Conservation (phyloP, 1,140 invertebrate species). For the Drosophila mayri region DNA sequence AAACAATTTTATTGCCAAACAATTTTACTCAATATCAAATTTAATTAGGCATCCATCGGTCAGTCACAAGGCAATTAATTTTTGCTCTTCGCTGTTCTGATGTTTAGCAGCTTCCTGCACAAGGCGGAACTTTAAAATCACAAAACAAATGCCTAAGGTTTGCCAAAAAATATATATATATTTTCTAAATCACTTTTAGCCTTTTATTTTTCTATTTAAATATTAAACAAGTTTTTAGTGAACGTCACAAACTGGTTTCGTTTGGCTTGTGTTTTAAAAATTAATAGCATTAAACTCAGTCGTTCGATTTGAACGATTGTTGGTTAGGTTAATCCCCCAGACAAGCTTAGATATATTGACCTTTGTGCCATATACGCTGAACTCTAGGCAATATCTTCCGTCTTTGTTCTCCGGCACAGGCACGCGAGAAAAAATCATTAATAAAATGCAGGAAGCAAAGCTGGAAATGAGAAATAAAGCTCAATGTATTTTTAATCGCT, state of each 20-base stretch:
- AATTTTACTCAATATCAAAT: slow-evolving; percentile 31
- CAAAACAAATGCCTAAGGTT: slow-evolving; percentile 7
- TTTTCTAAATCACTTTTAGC: slow-evolving; percentile 30
- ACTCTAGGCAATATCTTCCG: slow-evolving; percentile 47
- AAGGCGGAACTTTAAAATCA: slow-evolving; percentile 33
- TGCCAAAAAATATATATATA: slow-evolving; percentile 23
- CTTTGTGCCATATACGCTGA: slow-evolving; percentile 52
- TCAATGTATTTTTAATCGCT: slow-evolving; percentile 59
- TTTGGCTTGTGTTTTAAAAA: slow-evolving; percentile 12
- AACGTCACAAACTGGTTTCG: slow-evolving; percentile 37
- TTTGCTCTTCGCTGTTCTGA: slow-evolving; percentile 1
- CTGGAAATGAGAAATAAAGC: slow-evolving; percentile 11
- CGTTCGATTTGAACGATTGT: slow-evolving; percentile 27
- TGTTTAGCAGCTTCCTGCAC: slow-evolving; percentile 29
- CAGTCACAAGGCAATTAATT: slow-evolving; percentile 24
- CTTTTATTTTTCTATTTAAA: slow-evolving; percentile 23
- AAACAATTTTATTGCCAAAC: slow-evolving; percentile 24
- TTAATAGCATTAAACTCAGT: slow-evolving; percentile 16
- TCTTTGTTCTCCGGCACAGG: slow-evolving; percentile 31
- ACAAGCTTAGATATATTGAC: slow-evolving; percentile 30
- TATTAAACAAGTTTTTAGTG: slow-evolving; percentile 28
- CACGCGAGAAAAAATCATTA: slow-evolving; percentile 38
- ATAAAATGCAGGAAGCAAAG: slow-evolving; percentile 52
- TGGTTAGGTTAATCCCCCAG: slow-evolving; percentile 34
- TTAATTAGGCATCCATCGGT: slow-evolving; percentile 36